A percentile compares a stretch with the other conserved stretches of the same genome.
Conservation (phyloP, 2,113 vertebrate species). For the Spermophilus dauricus region DNA sequence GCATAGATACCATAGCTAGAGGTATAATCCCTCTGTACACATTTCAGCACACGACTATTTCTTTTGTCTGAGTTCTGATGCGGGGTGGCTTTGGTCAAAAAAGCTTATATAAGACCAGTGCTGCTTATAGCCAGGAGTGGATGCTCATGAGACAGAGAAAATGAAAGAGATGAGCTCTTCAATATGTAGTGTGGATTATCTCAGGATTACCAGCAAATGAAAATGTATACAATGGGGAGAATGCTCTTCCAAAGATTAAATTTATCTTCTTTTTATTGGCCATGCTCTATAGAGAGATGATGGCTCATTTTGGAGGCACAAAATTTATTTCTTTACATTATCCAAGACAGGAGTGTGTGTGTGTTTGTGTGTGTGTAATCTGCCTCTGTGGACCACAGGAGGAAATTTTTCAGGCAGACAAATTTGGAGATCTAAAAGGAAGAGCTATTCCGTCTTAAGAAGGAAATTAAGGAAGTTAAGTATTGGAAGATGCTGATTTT, state of each 20-base stretch:
- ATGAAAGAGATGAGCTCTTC: conserved; percentile 71
- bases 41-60: conserved; percentile 17
- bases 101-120: background rate
- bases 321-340: conserved; percentile 10
- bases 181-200: conserved; percentile 69
- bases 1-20: background rate
- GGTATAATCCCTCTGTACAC: background rate
- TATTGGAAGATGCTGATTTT: background rate
- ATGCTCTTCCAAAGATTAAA: conserved; percentile 52
- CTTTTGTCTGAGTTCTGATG: conserved; percentile 44
- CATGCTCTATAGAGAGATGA: background rate
- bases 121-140: background rate
- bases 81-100: background rate
- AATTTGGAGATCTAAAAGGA: background rate
- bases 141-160: conserved; percentile 58
- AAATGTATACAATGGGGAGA: conserved; percentile 58
- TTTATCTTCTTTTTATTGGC: conserved; percentile 58
- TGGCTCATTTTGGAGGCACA: conserved; percentile 3
- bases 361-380: background rate
- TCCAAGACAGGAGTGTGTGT: background rate
- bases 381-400: background rate
- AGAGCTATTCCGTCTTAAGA: background rate
- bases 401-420: background rate
- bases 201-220: conserved; percentile 74
- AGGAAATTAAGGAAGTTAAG: background rate